A percentile compares a stretch with the other conserved stretches of the same genome.
Conservation (phyloP, 2,888 invertebrate genomes). For the Drosophila niveifrons region DNA sequence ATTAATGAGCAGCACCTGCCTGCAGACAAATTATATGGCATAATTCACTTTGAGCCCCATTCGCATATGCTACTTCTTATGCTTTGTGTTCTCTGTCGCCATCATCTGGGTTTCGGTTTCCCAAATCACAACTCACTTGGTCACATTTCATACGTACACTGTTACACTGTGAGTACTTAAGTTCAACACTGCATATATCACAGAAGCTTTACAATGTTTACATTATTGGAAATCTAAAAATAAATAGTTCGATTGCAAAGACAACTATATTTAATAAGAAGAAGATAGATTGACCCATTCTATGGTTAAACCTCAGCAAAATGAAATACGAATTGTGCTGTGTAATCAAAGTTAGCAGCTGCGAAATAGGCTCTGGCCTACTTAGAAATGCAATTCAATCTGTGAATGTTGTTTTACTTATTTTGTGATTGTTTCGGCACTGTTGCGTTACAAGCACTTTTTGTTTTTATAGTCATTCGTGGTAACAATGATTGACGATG, state of each 20-base stretch:
- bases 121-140: conserved; percentile 26
- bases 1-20: conserved; percentile 78
- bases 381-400: conserved; percentile 63
- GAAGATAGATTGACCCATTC: conserved; percentile 45
- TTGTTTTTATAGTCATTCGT: conserved; percentile 6
- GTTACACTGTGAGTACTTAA: neutral
- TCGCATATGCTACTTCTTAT: conserved; percentile 46
- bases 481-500: conserved; percentile 54
- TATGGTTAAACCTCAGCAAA: conserved; percentile 27
- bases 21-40: conserved; percentile 75
- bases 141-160: neutral
- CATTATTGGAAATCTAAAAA: neutral
- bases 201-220: neutral
- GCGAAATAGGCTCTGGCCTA: conserved; percentile 43
- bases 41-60: conserved; percentile 69
- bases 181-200: neutral
- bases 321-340: conserved; percentile 37
- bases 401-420: conserved; percentile 28
- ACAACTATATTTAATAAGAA: neutral
- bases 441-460: conserved; percentile 43
- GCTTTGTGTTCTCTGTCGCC: neutral
- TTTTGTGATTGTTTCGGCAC: conserved; percentile 55
- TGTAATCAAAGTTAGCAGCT: conserved; percentile 72
- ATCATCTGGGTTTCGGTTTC: neutral
- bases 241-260: neutral